Evolutionary conservation across 1,140 invertebrate species (phyloP), one percentile per base, ranked within the genome.

Genomic region (Micrasema minimum): DNA sequence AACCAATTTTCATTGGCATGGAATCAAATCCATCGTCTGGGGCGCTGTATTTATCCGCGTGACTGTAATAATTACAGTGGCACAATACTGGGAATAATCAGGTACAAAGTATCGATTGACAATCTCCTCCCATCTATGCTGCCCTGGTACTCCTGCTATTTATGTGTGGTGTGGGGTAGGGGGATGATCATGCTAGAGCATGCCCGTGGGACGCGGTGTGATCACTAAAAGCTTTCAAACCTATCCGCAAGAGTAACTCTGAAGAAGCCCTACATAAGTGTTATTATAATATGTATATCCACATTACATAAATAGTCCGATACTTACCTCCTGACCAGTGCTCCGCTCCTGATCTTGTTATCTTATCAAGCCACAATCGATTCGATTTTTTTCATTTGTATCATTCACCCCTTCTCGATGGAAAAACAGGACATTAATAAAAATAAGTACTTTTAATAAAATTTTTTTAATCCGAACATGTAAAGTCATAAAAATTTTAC

Each of bases 181-280:
- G 73, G 66, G 66, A 57, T 72, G 73, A 74, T 74, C 72, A 71
- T 71, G 70, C 64, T 46, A 48, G 65, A 75, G 69, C 64, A 75
- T 75, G 62, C 73, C 73, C 73, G 69, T 66, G 73, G 73, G 73
- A 75, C 72, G 46, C 66, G 53, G 57, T 51, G 73, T 75, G 73
- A 75, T 75, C 73, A 75, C 73, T 75, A 75, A 75, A 75, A 75
- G 73, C 73, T 75, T 75, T 75, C 73, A 75, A 66, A 75, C 66
- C 72, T 72, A 72, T 65, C 61, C 69, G 62, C 62, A 55, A 71
- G 69, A 66, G 50, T 65, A 66, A 66, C 61, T 55, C 50, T 66
- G 57, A 48, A 69, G 67, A 62, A 62, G 38, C 37, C 57, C 45
- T 62, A 62, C 57, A 62, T 43, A 45, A n/a, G n/a, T 35, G 37